Evolutionary conservation across 2,113 vertebrate species (phyloP).

Genomic region (Synodontis membranacea): DNA sequence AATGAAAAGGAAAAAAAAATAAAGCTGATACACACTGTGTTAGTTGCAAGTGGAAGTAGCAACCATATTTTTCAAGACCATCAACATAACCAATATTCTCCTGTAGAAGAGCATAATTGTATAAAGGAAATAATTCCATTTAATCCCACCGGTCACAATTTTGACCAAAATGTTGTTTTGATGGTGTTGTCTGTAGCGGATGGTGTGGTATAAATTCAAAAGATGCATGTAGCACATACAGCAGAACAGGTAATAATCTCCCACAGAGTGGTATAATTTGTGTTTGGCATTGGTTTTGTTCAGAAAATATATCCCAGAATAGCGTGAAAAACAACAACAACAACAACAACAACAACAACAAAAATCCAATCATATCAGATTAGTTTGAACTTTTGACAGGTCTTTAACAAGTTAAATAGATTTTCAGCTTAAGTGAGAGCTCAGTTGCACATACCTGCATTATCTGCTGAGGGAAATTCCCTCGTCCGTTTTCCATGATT

Average conservation of each 20-base stretch:
- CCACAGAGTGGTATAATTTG: background rate
- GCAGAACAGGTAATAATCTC: too few species aligned
- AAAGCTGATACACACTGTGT: background rate
- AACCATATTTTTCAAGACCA: background rate
- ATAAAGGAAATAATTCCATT: background rate
- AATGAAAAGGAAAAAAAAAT: background rate
- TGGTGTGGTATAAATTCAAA: too few species aligned
- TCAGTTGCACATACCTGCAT: conserved; percentile 29
- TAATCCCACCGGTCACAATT: background rate
- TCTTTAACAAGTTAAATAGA: background rate
- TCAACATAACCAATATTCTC: background rate
- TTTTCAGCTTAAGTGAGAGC: background rate
- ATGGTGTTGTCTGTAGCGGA: background rate
- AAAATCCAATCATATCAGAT: too few species aligned
- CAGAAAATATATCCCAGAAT: background rate
- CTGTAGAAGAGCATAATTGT: background rate
- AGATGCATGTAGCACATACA: too few species aligned
- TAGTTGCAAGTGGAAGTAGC: background rate
- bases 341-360: too few species aligned
- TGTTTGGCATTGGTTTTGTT: background rate
- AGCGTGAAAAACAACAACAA: too few species aligned
- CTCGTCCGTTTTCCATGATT: conserved; percentile 54
- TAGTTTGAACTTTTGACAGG: too few species aligned
- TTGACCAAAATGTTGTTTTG: background rate
- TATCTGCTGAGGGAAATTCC: conserved; percentile 57